Conservation (phyloP, 1,140 invertebrate species). For the Drosophila auraria region DNA sequence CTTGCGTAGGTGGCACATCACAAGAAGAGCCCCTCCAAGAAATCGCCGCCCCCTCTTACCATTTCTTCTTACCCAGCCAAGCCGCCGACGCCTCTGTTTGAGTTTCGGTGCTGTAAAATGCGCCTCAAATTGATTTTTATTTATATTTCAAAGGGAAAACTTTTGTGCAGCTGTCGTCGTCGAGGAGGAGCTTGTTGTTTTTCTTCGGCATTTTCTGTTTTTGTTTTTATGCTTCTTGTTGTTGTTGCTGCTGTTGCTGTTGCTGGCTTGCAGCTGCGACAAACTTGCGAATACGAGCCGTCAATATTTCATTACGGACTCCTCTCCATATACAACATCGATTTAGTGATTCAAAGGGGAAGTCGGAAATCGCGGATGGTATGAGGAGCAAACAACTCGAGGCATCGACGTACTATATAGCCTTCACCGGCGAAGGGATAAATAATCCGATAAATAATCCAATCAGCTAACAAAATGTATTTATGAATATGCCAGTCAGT, state of each 20-base stretch:
- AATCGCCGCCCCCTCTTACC: neutral
- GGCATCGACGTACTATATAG: neutral
- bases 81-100: constrained; percentile 51
- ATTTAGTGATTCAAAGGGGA: constrained; percentile 61
- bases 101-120: constrained; percentile 74
- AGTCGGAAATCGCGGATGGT: constrained; percentile 7
- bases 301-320: constrained; percentile 42
- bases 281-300: constrained; percentile 46
- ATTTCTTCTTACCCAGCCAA: neutral
- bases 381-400: constrained; percentile 17
- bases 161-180: constrained; percentile 71
- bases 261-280: constrained; percentile 63
- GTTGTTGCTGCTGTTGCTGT: constrained; percentile 2
- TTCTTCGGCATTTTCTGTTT: constrained; percentile 28
- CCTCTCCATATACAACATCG: constrained; percentile 53
- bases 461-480: constrained; percentile 24
- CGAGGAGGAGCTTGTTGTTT: constrained; percentile 52
- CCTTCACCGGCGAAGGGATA: neutral
- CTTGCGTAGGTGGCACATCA: constrained; percentile 38
- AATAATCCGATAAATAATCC: constrained; percentile 24
- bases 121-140: constrained; percentile 81
- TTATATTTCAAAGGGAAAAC: constrained; percentile 77
- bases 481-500: constrained; percentile 4
- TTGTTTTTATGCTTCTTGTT: constrained; percentile 39
- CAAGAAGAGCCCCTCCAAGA: neutral